Conservation (phyloP, 53 echinoderm and acorn worm species). For the Stichopus horrens region DNA sequence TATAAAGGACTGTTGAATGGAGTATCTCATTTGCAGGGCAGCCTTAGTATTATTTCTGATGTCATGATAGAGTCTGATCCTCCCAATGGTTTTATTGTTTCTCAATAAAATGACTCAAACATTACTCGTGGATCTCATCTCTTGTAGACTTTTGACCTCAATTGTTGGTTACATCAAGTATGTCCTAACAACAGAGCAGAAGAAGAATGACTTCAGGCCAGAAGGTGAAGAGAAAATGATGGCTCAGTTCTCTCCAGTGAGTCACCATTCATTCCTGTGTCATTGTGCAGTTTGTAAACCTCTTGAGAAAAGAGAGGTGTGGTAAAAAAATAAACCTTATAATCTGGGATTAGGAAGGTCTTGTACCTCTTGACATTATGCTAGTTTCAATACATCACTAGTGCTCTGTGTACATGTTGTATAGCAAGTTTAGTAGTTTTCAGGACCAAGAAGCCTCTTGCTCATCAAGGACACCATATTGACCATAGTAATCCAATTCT, state of each 20-base stretch:
- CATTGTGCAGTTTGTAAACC: no score
- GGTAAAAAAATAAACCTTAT: no score
- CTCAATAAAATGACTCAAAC: background rate
- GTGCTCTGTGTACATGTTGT: no score
- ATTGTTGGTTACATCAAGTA: constrained; percentile 89
- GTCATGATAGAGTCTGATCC: background rate
- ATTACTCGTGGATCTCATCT: background rate
- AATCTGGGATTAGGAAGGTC: no score
- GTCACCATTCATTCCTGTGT: constrained; percentile 1
- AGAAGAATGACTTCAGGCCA: constrained; percentile 92
- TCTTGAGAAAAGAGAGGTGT: no score
- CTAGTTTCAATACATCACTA: no score
- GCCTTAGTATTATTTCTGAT: no score
- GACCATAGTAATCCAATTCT: background rate
- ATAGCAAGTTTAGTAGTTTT: no score
- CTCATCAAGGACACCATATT: background rate
- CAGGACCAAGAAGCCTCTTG: no score
- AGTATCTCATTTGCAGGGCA: no score
- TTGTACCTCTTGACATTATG: no score
- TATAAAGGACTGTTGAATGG: no score
- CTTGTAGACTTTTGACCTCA: constrained; percentile 66
- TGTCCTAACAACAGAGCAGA: constrained; percentile 82
- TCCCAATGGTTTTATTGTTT: background rate
- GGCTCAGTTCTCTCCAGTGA: constrained; percentile 86
- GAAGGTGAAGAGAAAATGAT: constrained; percentile 76